A percentile compares a stretch with the other conserved stretches of the same genome.
phyloP scores from a whole-genome alignment of 2,113 vertebrate species.

The Neomonachus schauinslandi region DNA sequence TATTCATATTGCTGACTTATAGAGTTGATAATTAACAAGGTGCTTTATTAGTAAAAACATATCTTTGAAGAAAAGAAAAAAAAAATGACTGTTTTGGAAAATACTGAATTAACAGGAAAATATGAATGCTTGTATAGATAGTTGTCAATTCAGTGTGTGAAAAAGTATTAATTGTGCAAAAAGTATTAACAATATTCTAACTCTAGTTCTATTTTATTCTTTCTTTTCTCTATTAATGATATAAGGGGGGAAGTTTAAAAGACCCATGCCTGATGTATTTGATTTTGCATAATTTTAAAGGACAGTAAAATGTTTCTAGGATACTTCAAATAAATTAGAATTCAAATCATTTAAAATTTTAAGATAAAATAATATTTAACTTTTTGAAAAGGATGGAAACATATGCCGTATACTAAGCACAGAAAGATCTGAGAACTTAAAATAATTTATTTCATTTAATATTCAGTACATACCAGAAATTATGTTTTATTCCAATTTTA shows the following conservation, averaged over 20 bases:
- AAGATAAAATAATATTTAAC: background rate
- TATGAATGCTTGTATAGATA: background rate
- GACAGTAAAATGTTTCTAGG: background rate
- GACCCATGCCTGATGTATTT: background rate
- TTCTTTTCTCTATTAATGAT: background rate
- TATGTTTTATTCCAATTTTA: background rate
- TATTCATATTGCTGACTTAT: background rate
- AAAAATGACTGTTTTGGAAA: background rate
- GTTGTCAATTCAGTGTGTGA: background rate
- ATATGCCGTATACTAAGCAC: background rate
- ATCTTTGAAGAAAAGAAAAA: background rate
- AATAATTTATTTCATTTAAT: background rate
- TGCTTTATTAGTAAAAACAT: background rate
- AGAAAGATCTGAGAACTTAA: background rate
- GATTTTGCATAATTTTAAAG: background rate
- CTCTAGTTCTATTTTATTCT: background rate
- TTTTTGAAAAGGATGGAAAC: background rate
- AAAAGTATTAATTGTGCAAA: background rate
- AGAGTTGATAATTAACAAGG: background rate
- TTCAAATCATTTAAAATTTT: conserved; percentile 19
- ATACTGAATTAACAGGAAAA: background rate
- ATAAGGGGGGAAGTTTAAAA: background rate
- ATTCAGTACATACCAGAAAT: background rate
- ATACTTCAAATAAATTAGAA: background rate
- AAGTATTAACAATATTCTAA: background rate